phyloP scores from a whole-genome alignment of 2,113 vertebrate genomes.

The Garra rufa region DNA sequence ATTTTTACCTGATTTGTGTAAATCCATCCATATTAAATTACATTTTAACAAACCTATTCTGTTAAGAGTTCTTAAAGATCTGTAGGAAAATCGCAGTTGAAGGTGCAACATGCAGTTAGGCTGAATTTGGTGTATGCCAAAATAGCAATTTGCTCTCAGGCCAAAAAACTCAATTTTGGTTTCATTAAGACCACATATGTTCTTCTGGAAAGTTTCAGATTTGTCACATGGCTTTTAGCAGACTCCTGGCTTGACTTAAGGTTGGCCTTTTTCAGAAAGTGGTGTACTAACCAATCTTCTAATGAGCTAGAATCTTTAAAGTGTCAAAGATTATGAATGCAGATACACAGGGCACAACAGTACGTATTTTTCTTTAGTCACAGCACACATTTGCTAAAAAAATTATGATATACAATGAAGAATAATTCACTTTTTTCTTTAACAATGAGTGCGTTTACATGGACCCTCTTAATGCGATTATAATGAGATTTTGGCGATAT shows the following conservation, averaged over 20 bases:
- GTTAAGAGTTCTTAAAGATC: not conserved
- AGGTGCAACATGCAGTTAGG: not conserved
- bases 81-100: not conserved
- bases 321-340: not conserved
- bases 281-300: not conserved
- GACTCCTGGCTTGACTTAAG: not conserved
- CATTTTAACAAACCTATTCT: not conserved
- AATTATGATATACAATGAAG: not conserved
- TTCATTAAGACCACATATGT: not conserved
- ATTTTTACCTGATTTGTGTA: not conserved
- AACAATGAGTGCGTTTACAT: no score
- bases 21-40: not conserved
- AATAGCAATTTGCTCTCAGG: not conserved
- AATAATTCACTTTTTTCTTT: no score
- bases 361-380: not conserved
- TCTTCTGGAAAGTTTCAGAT: not conserved
- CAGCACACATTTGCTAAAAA: no score
- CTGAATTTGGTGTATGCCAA: not conserved
- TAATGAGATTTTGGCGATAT: no score
- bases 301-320: constrained; percentile 10
- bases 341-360: not conserved
- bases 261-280: not conserved
- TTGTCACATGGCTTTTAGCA: constrained; percentile 6
- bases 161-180: not conserved
- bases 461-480: no score